A percentile compares a stretch with the other conserved stretches of the same genome.
phyloP scores from a whole-genome alignment of 92 coral and sea anemone species.

The Heteractis magnifica region DNA sequence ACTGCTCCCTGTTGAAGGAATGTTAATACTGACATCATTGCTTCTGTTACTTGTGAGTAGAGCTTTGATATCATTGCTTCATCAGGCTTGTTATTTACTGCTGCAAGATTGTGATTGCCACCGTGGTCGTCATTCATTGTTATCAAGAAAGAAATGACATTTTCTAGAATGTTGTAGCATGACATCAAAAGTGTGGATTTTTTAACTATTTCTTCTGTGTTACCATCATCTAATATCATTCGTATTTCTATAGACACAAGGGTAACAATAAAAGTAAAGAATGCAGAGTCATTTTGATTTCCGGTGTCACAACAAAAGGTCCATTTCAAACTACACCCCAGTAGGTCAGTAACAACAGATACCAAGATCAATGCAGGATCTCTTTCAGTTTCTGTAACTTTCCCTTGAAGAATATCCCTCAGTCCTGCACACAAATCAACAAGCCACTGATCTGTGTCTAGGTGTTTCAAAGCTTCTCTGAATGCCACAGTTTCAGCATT shows the following conservation, averaged over 20 bases:
- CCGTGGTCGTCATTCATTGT: slow-evolving; percentile 7
- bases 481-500: slow-evolving; percentile 45
- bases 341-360: slow-evolving; percentile 47
- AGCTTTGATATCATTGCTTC: slow-evolving; percentile 47
- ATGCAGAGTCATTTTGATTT: slow-evolving; percentile 24
- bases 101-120: neutral
- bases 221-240: slow-evolving; percentile 64
- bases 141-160: slow-evolving; percentile 55
- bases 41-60: slow-evolving; percentile 62
- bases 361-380: slow-evolving; percentile 68
- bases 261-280: slow-evolving; percentile 55
- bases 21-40: slow-evolving; percentile 55
- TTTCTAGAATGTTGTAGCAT: slow-evolving; percentile 83
- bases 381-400: slow-evolving; percentile 64
- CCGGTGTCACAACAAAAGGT: slow-evolving; percentile 18
- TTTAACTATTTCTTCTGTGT: slow-evolving; percentile 26
- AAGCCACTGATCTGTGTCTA: slow-evolving; percentile 27
- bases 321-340: slow-evolving; percentile 55
- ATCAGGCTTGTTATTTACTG: neutral
- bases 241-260: slow-evolving; percentile 67
- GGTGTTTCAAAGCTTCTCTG: slow-evolving; percentile 27
- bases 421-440: slow-evolving; percentile 55
- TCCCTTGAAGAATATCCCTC: slow-evolving; percentile 75
- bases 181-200: slow-evolving; percentile 55
- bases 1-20: slow-evolving; percentile 54